Evolutionary conservation across 1,140 invertebrate species (phyloP), one percentile per base, ranked within the genome.

Genomic region (Hetaerina americana): DNA sequence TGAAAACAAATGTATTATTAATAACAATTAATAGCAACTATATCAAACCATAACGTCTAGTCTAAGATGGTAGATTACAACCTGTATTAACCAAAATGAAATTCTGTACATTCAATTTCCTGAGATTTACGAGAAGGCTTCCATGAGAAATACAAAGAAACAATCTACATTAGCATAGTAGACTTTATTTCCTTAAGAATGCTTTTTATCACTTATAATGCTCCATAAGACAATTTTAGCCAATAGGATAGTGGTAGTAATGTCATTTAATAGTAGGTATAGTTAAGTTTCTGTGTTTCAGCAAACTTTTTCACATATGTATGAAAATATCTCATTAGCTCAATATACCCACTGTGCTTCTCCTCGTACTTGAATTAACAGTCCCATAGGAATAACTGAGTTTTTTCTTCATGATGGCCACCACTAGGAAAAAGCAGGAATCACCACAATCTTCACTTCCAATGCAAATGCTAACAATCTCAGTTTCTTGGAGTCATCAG

Each of bases 401-500:
- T 57, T n/a, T 57, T 18, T 57, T 57, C 40, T 57, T 57, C 40
- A 57, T 12, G 40, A 57, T 57, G 40, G 22, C 40, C 40, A 2
- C 15, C 15, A 57, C 40, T 57, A n/a, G n/a, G n/a, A n/a, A n/a
- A n/a, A 18, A 57, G 15, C 40, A 12, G 10, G 2, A 12, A 57
- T n/a, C 40, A 57, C 2, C 40, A 57, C 15, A 57, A 18, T n/a
- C 40, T 57, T 57, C 40, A 57, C 40, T 57, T 12, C 40, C 10
- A 12, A 57, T 18, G 40, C 15, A n/a, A 57, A 5, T 18, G 3
- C 22, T 57, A n/a, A 18, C 40, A 57, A 76, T 73, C 73, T 82
- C 75, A 82, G 75, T 80, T 82, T 77, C 81, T 80, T 71, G 81
- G 78, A 26, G 79, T 77, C 40, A 57, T 57, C 40, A 57, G 22